Evolutionary conservation across 2,888 invertebrate species (phyloP).

Genomic region (Drosophila anceps): DNA sequence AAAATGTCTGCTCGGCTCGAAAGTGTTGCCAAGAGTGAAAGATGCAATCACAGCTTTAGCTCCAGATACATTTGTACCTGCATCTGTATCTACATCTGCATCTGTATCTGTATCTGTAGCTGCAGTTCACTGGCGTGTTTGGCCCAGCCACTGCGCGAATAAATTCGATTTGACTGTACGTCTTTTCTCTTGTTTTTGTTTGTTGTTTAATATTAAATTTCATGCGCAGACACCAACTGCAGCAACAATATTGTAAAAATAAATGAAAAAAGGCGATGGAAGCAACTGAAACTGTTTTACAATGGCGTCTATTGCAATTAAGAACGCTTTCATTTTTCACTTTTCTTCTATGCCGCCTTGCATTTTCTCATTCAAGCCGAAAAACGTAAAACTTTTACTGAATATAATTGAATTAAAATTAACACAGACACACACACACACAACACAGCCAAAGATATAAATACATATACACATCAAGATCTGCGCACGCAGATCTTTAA

Average conservation of each 20-base stretch:
- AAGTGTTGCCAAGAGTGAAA: constrained; percentile 69
- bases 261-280: constrained; percentile 36
- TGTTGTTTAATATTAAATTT: constrained; percentile 55
- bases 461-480: constrained; percentile 22
- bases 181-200: constrained; percentile 34
- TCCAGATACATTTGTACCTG: constrained; percentile 43
- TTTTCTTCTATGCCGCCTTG: constrained; percentile 50
- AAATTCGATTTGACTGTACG: constrained; percentile 65
- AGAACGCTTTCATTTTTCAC: constrained; percentile 79
- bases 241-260: constrained; percentile 42
- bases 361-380: constrained; percentile 60
- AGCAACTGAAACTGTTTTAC: constrained; percentile 49
- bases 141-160: constrained; percentile 62
- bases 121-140: constrained; percentile 59
- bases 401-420: constrained; percentile 76
- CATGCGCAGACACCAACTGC: constrained; percentile 44
- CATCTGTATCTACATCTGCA: constrained; percentile 18
- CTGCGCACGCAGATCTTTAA: constrained; percentile 47
- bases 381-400: constrained; percentile 72
- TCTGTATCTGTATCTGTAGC: constrained; percentile 6
- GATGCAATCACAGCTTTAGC: constrained; percentile 61
- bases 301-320: constrained; percentile 71
- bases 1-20: constrained; percentile 57
- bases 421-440: constrained; percentile 36
- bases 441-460: constrained; percentile 7